These are phyloP conservation scores for Apoderus coryli DNA, from an alignment of 2,888 invertebrate species.

Conservation along the genomic window DNA sequence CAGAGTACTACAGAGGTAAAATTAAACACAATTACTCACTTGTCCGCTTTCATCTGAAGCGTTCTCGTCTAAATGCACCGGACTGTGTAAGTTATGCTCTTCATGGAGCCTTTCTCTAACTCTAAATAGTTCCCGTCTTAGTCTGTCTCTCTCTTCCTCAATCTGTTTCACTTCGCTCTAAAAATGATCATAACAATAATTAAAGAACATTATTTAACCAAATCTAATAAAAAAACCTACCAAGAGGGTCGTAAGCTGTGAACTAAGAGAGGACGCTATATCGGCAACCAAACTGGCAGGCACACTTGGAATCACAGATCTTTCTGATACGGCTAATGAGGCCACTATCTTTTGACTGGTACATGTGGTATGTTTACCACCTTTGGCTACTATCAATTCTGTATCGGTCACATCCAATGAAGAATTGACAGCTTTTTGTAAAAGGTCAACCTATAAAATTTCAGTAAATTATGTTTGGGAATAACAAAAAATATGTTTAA, in stretches of 20 bases:
- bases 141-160: conserved; percentile 59
- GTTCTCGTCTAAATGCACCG: conserved; percentile 18
- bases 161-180: conserved; percentile 60
- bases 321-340: conserved; percentile 24
- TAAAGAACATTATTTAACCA: conserved; percentile 2
- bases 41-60: too few species aligned
- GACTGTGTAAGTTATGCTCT: conserved; percentile 32
- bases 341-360: conserved; percentile 25
- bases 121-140: conserved; percentile 56
- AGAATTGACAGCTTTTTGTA: conserved; percentile 41
- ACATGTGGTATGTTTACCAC: conserved; percentile 30
- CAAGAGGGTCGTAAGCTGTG: conserved; percentile 54
- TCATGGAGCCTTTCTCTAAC: conserved; percentile 57
- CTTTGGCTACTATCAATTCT: conserved; percentile 37
- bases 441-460: conserved; percentile 40
- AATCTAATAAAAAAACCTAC: conserved; percentile 33
- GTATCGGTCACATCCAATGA: conserved; percentile 41
- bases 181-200: conserved; percentile 14
- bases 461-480: too few species aligned
- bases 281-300: conserved; percentile 45
- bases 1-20: too few species aligned
- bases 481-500: conserved; percentile 3
- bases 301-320: conserved; percentile 38
- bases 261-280: conserved; percentile 46
- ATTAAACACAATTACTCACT: too few species aligned